Evolutionary conservation across 2,888 invertebrate genomes (phyloP).

Genomic region (Hyposoter dolosus): DNA sequence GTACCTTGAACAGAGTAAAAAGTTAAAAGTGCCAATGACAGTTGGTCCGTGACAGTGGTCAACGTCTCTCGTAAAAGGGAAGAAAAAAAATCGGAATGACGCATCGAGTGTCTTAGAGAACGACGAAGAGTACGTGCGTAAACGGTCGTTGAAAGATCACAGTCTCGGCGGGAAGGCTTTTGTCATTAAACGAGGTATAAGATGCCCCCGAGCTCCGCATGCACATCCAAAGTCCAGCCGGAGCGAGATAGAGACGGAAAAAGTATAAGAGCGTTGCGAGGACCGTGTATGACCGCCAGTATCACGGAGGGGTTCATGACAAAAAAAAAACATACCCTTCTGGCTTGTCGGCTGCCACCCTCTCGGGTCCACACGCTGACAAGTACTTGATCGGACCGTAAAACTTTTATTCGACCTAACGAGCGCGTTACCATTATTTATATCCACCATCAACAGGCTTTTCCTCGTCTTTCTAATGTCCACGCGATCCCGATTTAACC

Average conservation of each 20-base stretch:
- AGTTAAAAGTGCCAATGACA: conserved; percentile 17
- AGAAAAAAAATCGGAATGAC: conserved; percentile 33
- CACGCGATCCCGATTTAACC: conserved; percentile 32
- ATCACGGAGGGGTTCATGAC: conserved; percentile 37
- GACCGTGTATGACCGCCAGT: conserved; percentile 41
- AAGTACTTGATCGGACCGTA: conserved; percentile 78
- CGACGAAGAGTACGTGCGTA: conserved; percentile 41
- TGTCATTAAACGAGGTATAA: conserved; percentile 47
- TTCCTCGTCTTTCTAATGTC: conserved; percentile 70
- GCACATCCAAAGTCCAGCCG: conserved; percentile 38
- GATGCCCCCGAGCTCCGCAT: conserved; percentile 33
- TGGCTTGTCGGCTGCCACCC: conserved; percentile 55
- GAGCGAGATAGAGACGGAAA: conserved; percentile 15
- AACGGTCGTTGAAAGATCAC: conserved; percentile 54
- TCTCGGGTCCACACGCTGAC: conserved; percentile 63
- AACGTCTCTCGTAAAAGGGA: conserved; percentile 47
- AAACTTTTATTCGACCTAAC: conserved; percentile 82
- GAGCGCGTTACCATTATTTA: conserved; percentile 81
- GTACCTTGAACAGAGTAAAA: not conserved
- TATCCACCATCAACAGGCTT: conserved; percentile 74
- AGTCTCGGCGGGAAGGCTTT: conserved; percentile 52
- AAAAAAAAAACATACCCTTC: conserved; percentile 53
- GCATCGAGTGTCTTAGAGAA: conserved; percentile 47
- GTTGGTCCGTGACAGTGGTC: not conserved
- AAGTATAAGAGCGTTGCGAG: conserved; percentile 34